Evolutionary conservation across 2,797 vertebrate species (phyloP), one percentile per base, ranked within the genome.

Genomic region (Mallotus villosus): DNA sequence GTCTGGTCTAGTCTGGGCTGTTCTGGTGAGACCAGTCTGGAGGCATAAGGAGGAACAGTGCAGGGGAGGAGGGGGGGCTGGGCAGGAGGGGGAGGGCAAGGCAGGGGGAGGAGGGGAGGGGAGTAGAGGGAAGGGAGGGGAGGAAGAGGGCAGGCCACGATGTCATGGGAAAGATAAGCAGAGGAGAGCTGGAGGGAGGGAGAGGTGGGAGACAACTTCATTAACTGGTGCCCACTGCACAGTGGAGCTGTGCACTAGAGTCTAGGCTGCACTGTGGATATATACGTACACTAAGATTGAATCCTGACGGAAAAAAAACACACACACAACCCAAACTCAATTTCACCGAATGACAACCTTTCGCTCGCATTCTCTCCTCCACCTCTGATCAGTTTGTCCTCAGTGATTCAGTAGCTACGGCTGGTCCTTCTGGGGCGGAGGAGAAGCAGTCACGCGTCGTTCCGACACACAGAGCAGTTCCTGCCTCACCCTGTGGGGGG

Each of bases 151-250:
- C 63, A 74, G 78, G 89, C 71, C 79, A 4, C 76, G 67, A 85
- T 93, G 93, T 94, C 94, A 94, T 95, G 94, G 93, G 93, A 95
- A 95, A 94, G 93, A 94, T 92, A 93, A 94, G 93, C 90, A 85
- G 82, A 86, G 86, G 79, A 60, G 19, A 49, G 21, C n/a, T 22
- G 64, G 19, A 49, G 21, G 64, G 19, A 49, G 21, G 57, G 17
- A 60, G 46, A 12, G 32, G 19, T 4, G 62, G 58, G 19, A 41
- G 16, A 19, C 51, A 55, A 55, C 51, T n/a, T 55, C 51, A 55
- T 55, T 55, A 55, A 55, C 19, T 55, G 51, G 16, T 55, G 16
- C 51, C 9, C 41, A 12, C 12, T 8, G 2, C 41, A 46, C 41
- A 11, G 41, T 46, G 41, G 41, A 46, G 41, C 0, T 14, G 41